Conservation (phyloP, 1,140 invertebrate genomes). For the Papilio machaon region DNA sequence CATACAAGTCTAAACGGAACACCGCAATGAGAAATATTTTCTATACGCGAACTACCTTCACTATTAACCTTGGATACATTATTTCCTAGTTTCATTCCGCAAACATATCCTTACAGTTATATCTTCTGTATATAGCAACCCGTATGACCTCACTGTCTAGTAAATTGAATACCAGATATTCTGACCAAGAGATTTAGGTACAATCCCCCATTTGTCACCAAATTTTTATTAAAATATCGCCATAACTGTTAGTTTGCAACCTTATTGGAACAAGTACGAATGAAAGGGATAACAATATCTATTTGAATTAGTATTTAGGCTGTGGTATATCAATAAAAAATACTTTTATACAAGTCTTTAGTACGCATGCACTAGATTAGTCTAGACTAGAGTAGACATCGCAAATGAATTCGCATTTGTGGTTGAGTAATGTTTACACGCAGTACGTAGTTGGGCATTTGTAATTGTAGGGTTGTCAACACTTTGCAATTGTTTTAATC, state of each 20-base stretch:
- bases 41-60: constrained; percentile 70
- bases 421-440: constrained; percentile 15
- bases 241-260: too few relatives aligned
- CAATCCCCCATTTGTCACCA: constrained; percentile 25
- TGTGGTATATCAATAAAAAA: background rate
- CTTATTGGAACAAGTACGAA: too few relatives aligned
- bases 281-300: too few relatives aligned
- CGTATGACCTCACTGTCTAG: background rate
- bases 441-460: background rate
- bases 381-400: constrained; percentile 10
- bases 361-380: background rate
- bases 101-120: constrained; percentile 45
- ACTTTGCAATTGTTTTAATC: background rate
- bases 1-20: constrained; percentile 47
- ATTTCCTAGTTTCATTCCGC: constrained; percentile 70
- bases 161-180: background rate
- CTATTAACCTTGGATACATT: constrained; percentile 63
- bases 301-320: too few relatives aligned
- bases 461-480: constrained; percentile 3
- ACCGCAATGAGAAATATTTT: constrained; percentile 65
- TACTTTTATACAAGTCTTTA: background rate
- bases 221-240: constrained; percentile 12
- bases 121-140: constrained; percentile 23
- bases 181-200: background rate
- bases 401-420: constrained; percentile 2